phyloP scores from a whole-genome alignment of 2,888 invertebrate genomes.

The Atherix ibis region DNA sequence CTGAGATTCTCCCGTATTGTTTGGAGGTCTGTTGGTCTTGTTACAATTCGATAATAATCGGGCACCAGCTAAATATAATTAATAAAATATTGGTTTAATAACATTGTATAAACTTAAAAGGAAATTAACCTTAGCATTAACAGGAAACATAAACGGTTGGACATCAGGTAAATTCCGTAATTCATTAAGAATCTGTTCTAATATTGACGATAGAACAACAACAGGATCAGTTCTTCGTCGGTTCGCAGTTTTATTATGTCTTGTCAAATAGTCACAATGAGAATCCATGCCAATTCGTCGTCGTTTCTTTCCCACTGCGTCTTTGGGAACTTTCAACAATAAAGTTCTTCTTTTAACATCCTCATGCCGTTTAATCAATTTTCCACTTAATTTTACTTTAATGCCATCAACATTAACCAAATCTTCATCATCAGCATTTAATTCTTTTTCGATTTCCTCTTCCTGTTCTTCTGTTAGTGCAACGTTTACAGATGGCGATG shows the following conservation, averaged over 20 bases:
- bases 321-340: slow-evolving; percentile 62
- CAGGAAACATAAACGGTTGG: slow-evolving; percentile 84
- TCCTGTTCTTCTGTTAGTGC: slow-evolving; percentile 72
- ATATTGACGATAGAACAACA: slow-evolving; percentile 79
- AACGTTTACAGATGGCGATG: slow-evolving; percentile 45
- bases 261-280: slow-evolving; percentile 81
- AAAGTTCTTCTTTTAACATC: slow-evolving; percentile 70
- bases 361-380: slow-evolving; percentile 73
- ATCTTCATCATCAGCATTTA: slow-evolving; percentile 67
- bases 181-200: slow-evolving; percentile 84
- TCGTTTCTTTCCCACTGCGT: slow-evolving; percentile 48
- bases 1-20: slow-evolving; percentile 81
- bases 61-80: slow-evolving; percentile 50
- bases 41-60: slow-evolving; percentile 86
- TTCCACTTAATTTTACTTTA: slow-evolving; percentile 78
- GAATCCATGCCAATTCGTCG: slow-evolving; percentile 47
- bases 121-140: slow-evolving; percentile 68
- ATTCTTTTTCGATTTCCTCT: slow-evolving; percentile 60
- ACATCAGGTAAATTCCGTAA: slow-evolving; percentile 85
- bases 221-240: slow-evolving; percentile 89
- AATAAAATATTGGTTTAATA: slow-evolving; percentile 1
- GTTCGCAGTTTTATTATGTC: slow-evolving; percentile 69
- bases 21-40: slow-evolving; percentile 92
- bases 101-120: no score
- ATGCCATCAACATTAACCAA: slow-evolving; percentile 89